Evolutionary conservation across 2,888 invertebrate species (phyloP), one percentile per base, ranked within the genome.

Genomic region (Helicoverpa assulta): DNA sequence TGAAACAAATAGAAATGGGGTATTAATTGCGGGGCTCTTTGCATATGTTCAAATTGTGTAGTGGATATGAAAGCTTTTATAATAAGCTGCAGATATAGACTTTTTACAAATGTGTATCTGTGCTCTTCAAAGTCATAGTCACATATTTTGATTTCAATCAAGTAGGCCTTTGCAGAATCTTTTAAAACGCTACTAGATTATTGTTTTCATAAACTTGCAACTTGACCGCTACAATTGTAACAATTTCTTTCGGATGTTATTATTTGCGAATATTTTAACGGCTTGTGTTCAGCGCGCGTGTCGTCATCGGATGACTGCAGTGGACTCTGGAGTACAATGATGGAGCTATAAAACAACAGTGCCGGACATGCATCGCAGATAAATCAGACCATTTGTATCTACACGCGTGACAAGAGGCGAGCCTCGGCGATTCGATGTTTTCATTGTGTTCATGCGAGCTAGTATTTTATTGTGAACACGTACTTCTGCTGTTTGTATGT

Each of bases 301-400:
- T 80, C 81, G 66, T 82, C 83, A 76, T 73, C 70, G 40, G 61
- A 83, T 86, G 81, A 86, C 87, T 86, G 89, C 86, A 85, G 83
- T 88, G 88, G 86, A 86, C 84, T 87, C 87, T 76, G 79, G 82
- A 84, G 84, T 80, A 88, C 88, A 86, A 89, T 88, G 88, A 91
- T 88, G 83, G 82, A 84, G 87, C 90, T 86, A 92, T 92, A 92
- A 92, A 92, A 91, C 90, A 91, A 88, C 86, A 89, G 81, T 72
- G 85, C 83, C 85, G 87, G 89, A 89, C 91, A 87, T 86, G 88
- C 87, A 85, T 85, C 83, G 85, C 82, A 85, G 87, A 92, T 92
- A 92, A 92, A 92, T 92, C 91, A 91, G 87, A 85, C 84, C 88
- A 89, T 88, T 90, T 90, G 90, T 88, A 86, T 85, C 86, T 86